Conservation (phyloP, 2,797 vertebrate species). For the Pseudomugil gertrudae region DNA sequence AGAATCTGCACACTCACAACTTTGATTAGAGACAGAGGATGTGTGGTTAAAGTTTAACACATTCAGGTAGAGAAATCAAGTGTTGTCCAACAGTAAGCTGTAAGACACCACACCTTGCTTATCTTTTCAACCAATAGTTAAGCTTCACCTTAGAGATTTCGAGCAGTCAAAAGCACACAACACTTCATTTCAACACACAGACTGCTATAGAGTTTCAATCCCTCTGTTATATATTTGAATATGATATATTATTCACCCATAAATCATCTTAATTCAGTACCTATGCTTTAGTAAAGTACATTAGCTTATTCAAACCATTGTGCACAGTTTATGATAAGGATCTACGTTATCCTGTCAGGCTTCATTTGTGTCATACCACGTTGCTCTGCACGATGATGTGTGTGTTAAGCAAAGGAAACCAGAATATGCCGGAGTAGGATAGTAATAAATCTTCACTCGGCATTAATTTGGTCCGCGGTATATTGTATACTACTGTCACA, state of each 20-base stretch:
- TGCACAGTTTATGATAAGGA: not conserved
- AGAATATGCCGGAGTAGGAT: not conserved
- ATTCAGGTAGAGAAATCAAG: not conserved
- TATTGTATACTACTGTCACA: not conserved
- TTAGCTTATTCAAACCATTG: not conserved
- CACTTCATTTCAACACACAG: not conserved
- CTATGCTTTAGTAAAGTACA: not conserved
- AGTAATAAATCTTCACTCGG: not conserved
- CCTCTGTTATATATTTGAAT: slow-evolving; percentile 1
- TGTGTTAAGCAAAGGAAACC: not conserved
- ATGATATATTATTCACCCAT: not conserved
- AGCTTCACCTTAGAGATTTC: slow-evolving; percentile 25
- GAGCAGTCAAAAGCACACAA: not conserved
- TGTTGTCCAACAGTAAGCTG: too few species aligned
- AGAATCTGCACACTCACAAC: not conserved
- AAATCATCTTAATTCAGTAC: slow-evolving; percentile 2
- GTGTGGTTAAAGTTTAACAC: not conserved
- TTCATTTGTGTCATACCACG: not conserved
- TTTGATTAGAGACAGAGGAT: not conserved
- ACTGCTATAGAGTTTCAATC: slow-evolving; percentile 1
- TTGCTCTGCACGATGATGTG: not conserved
- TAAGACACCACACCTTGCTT: slow-evolving; percentile 43
- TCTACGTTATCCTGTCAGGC: not conserved
- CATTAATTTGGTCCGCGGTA: not conserved
- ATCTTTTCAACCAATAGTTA: slow-evolving; percentile 63